These are phyloP conservation scores for Saxicola maurus DNA, from an alignment of 2,797 vertebrate species.

Conservation along the genomic window DNA sequence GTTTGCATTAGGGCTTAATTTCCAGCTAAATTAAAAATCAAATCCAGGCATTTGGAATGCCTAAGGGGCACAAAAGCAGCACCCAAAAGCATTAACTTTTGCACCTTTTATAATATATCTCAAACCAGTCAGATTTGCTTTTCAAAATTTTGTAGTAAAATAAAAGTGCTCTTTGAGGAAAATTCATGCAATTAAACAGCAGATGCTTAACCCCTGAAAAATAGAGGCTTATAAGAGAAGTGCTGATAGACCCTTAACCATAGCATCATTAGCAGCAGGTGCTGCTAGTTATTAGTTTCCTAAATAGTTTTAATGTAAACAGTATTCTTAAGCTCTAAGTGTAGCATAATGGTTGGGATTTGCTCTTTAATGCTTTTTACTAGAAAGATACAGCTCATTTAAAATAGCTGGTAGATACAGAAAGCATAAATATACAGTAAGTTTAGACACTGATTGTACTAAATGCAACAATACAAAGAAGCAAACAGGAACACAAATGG, in stretches of 20 bases:
- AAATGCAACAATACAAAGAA: conserved; percentile 83
- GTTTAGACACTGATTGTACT: conserved; percentile 82
- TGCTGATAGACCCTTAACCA: conserved; percentile 62
- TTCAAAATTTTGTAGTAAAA: conserved; percentile 68
- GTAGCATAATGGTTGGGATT: conserved; percentile 71
- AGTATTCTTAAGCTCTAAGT: conserved; percentile 69
- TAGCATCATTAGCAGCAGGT: conserved; percentile 53
- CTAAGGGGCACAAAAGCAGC: conserved; percentile 43
- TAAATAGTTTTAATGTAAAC: conserved; percentile 67
- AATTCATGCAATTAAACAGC: conserved; percentile 67
- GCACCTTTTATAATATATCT: conserved; percentile 52
- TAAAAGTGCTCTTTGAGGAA: conserved; percentile 73
- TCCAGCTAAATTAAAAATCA: conserved; percentile 59
- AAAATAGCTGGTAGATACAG: conserved; percentile 80
- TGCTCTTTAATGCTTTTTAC: conserved; percentile 75
- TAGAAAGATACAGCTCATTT: conserved; percentile 82
- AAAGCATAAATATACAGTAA: conserved; percentile 80
- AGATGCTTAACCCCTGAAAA: conserved; percentile 73
- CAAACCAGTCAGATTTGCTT: conserved; percentile 50
- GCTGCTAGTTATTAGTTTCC: conserved; percentile 61
- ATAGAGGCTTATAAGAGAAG: conserved; percentile 68
- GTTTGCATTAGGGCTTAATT: conserved; percentile 67
- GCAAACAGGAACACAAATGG: conserved; percentile 77
- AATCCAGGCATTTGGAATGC: conserved; percentile 46
- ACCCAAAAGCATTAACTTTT: conserved; percentile 56